Conservation (phyloP, 2,888 invertebrate genomes). For the Mesorhabditis spiculigera region DNA sequence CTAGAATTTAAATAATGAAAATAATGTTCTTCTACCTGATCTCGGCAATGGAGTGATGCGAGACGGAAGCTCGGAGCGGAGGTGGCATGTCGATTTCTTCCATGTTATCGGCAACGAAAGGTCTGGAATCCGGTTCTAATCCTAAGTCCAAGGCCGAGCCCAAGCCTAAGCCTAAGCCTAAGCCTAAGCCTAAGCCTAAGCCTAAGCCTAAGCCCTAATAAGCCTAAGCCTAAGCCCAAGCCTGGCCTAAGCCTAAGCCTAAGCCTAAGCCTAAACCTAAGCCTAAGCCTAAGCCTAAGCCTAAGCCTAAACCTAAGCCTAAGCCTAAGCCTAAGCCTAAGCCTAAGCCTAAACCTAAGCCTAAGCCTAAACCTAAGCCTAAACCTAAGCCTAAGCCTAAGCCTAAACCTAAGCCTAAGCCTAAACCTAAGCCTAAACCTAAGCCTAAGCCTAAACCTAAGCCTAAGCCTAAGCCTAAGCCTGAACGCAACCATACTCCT, state of each 20-base stretch:
- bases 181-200: too few species aligned
- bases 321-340: not conserved
- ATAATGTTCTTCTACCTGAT: constrained; percentile 18
- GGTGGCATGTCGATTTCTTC: constrained; percentile 45
- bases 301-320: constrained; percentile 3
- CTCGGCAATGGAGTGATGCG: constrained; percentile 43
- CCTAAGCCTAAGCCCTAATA: too few species aligned
- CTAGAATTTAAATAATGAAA: not conserved
- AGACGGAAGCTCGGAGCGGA: constrained; percentile 36
- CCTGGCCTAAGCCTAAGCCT: too few species aligned
- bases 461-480: not conserved
- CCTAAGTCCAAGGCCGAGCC: too few species aligned
- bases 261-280: too few species aligned
- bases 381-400: not conserved
- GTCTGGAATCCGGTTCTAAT: constrained; percentile 33
- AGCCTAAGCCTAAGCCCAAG: too few species aligned
- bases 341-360: not conserved
- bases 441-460: constrained; percentile 1
- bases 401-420: constrained; percentile 1
- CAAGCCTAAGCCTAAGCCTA: too few species aligned
- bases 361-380: not conserved
- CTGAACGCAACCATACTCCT: too few species aligned
- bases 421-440: not conserved
- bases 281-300: too few species aligned
- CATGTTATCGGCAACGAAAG: constrained; percentile 54